Conservation (phyloP, 1,140 invertebrate species). For the Trichonephila inaurata region DNA sequence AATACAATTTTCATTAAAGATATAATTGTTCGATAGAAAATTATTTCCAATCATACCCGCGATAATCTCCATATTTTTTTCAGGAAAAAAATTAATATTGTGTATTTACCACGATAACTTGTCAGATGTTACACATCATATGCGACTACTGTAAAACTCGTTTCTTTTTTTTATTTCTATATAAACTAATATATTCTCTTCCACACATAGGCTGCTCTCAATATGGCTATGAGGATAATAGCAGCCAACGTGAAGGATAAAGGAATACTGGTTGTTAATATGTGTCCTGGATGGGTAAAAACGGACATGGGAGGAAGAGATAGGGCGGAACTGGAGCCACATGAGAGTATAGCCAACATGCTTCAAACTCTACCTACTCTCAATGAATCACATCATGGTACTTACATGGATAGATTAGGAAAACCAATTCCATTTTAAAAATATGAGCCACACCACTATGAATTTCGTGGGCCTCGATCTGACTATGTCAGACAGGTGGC, state of each 20-base stretch:
- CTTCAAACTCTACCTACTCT: not conserved
- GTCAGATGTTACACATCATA: too few species aligned
- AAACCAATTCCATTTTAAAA: conserved; percentile 24
- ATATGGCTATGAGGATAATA: conserved; percentile 40
- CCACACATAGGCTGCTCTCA: conserved; percentile 37
- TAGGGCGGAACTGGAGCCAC: not conserved
- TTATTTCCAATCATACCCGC: too few species aligned
- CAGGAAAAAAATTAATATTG: too few species aligned
- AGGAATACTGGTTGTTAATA: conserved; percentile 5
- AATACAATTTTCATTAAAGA: too few species aligned
- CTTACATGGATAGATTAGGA: conserved; percentile 83
- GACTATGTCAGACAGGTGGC: too few species aligned
- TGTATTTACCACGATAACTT: too few species aligned
- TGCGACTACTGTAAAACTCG: too few species aligned
- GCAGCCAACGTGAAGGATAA: conserved; percentile 6
- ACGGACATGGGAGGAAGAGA: conserved; percentile 41
- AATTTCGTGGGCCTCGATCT: too few species aligned
- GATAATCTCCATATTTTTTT: too few species aligned
- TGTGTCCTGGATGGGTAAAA: conserved; percentile 65
- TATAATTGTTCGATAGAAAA: too few species aligned
- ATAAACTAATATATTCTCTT: not conserved
- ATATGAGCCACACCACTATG: too few species aligned
- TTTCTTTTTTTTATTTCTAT: too few species aligned
- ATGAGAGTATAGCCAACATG: conserved; percentile 37
- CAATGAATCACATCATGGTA: conserved; percentile 3